Base-by-base conservation (phyloP, 2,113 vertebrate genomes). In the Atherinomorus stipes region DNA sequence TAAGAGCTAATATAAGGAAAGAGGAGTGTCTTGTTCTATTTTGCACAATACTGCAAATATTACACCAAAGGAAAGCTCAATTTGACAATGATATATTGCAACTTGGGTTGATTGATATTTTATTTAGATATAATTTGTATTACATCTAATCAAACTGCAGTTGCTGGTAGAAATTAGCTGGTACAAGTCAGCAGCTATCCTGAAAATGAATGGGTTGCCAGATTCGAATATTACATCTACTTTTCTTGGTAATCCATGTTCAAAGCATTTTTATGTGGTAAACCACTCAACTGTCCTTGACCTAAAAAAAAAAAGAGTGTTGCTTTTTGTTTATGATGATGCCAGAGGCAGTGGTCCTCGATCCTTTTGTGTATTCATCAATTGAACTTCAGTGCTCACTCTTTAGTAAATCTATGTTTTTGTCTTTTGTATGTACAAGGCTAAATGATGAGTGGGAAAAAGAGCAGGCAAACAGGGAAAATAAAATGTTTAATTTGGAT, bases 401-500 rank as follows among this genome's bases (percentile, higher is more conserved):
- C 40, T 57, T 80, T 37, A 65, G 34, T 63, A 58, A 83, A 49
- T 74, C 64, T 53, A 51, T 31, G 47, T 44, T 53, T 53, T 83
- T 71, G 50, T 52, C 57, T 79, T 79, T 65, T 71, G 71, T 74
- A 52, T 54, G 62, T 47, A 65, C 73, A 80, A 77, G 83, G 75
- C 66, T 71, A 67, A 80, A 67, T 53, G 50, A 77, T 58, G 49
- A 76, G 71, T 63, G 47, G 63, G n/a, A 84, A 74, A 47, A 71
- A 72, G 44, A 81, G 59, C 63, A 67, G 64, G 71, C 31, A 8
- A 45, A 51, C 34, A 38, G 60, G 51, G 19, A 74, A 70, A 74
- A 84, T 74, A 58, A 62, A 75, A 67, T 69, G 51, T 83, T 81
- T 85, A 61, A 81, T 84, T 73, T 84, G 51, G 63, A 38, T 74